Evolutionary conservation across 1,140 invertebrate genomes (phyloP), one percentile per base, ranked within the genome.

Genomic region (Microplitis demolitor): DNA sequence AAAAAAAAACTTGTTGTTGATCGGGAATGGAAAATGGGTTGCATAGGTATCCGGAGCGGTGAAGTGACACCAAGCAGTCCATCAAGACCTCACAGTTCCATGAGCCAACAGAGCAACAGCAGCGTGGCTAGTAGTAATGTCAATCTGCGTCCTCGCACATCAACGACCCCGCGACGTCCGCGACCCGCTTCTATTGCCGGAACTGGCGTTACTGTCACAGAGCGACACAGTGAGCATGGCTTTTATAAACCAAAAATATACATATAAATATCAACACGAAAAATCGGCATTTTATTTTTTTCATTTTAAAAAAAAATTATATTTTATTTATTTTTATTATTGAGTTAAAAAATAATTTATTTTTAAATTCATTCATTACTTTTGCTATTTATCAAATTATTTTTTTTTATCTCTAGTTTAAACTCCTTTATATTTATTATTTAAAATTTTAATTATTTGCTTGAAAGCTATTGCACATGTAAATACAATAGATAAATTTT

Each of bases 121-220:
- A 90, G 89, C 77, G 86, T 89, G 76, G 86, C 85, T 77, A 87
- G 87, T 78, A 83, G 85, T 83, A 88, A 85, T 81, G 88, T 87
- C 81, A 90, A 85, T 88, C 80, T 90, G 76, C 88, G 91, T 77
- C 87, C 90, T 60, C 83, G 88, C 37, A 85, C 85, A 60, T 88
- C 90, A 66, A 39, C 37, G 9, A 89, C 90, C 69, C 90, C 91
- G 69, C 87, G 92, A 76, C 89, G 91, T 81, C 93, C 92, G 61
- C 89, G 94, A 71, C 94, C 95, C 76, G 91, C 92, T 78, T 95
- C 94, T 86, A 96, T 96, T 81, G 94, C 94, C 77, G 93, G 93
- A 80, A 95, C 94, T 73, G 94, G 93, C 72, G 91, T 95, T 83
- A 91, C 92, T 86, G 88, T 90, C 79, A 82, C 83, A 78, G 88